Base-by-base conservation (phyloP, 1,140 invertebrate species). In the Lucilia sericata region DNA sequence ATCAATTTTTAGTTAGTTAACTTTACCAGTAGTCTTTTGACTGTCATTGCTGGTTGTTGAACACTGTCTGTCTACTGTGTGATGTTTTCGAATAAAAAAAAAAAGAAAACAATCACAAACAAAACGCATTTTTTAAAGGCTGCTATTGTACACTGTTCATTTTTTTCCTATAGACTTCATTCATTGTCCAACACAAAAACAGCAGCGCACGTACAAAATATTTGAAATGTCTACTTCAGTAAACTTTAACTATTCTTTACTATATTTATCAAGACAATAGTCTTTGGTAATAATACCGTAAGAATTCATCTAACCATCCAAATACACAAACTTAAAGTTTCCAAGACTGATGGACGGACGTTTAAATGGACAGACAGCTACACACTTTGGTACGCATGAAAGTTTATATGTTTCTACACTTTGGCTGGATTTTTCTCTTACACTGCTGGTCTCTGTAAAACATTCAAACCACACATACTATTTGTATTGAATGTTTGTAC, bases 181-280 rank as follows among this genome's bases (percentile, higher is more conserved):
- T 70, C 65, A 70, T 70, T 70, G 65, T 70, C 4, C 8, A 25
- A 70, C 4, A 70, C 19, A 21, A 70, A 65, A 80, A 49, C 42
- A 21, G 76, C 76, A 80, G 76, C 76, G 76, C 76, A 80, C 76
- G 76, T 80, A 80, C 76, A 80, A 49, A 80, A 80, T 80, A 80
- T 80, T 80, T 80, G 76, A 80, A 80, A 80, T 80, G 42, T 80
- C 76, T 47, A 80, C 76, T 80, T 80, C 47, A 80, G 76, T 80
- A 49, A 21, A 80, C 76, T 80, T 47, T 70, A 70, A 70, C 65
- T 70, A 49, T 80, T 49, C 76, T 80, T 80, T 80, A 70, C 42
- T 51, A 49, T 80, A 80, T 80, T 80, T 21, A 80, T 19, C 47
- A 80, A 21, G n/a, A 80, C 76, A 80, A 80, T 80, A 14, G 42